phyloP scores from a whole-genome alignment of 2,113 vertebrate species.

The Pterocles burchelli region DNA sequence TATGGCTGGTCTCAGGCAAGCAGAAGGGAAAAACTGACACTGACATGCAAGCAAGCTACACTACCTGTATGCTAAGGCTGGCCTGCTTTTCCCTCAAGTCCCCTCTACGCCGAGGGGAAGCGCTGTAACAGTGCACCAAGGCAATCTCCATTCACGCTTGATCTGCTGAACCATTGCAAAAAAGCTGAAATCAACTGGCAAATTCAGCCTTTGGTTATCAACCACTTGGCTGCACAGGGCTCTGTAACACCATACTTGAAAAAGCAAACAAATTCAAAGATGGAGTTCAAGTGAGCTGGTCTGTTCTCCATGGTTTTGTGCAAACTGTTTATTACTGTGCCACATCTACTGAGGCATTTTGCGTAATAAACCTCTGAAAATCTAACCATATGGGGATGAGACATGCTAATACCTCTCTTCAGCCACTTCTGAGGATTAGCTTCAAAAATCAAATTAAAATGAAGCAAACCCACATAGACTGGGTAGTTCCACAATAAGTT shows the following conservation, averaged over 20 bases:
- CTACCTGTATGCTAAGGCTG: background rate
- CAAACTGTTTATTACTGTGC: background rate
- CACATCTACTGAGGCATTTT: background rate
- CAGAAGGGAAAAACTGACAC: fast-evolving
- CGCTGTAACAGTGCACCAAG: background rate
- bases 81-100: background rate
- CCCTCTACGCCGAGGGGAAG: background rate
- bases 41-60: background rate
- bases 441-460: conserved; percentile 43
- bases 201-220: background rate
- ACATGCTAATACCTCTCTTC: background rate
- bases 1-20: background rate
- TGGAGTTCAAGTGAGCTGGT: background rate
- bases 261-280: background rate
- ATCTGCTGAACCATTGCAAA: background rate
- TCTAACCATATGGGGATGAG: background rate
- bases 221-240: background rate
- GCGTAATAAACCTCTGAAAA: background rate
- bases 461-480: conserved; percentile 1
- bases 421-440: conserved; percentile 20
- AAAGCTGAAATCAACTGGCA: background rate
- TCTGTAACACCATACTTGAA: background rate
- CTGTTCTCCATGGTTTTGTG: background rate
- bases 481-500: background rate
- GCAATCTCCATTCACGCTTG: background rate